phyloP scores from a whole-genome alignment of 2,797 vertebrate species.

The Chrosomus eos region DNA sequence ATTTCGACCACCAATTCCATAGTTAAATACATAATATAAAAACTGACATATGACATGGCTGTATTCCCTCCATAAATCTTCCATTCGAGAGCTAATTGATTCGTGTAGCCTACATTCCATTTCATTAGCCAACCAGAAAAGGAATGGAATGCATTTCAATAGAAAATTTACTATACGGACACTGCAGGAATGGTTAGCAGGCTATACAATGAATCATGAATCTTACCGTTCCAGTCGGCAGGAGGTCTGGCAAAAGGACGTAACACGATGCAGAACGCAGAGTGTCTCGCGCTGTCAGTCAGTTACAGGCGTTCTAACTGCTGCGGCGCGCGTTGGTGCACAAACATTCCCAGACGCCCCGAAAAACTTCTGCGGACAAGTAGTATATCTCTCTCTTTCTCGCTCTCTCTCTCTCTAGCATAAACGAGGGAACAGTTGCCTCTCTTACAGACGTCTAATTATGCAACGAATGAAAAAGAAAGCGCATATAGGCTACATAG shows the following conservation, averaged over 20 bases:
- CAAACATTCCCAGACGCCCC: constrained; percentile 23
- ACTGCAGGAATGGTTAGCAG: background rate
- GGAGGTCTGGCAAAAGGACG: constrained; percentile 3
- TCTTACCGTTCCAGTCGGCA: constrained; percentile 31
- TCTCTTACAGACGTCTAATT: background rate
- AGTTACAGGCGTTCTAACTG: constrained; percentile 1
- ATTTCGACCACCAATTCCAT: background rate
- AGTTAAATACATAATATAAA: background rate
- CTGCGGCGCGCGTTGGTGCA: constrained; percentile 33
- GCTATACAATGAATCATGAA: background rate
- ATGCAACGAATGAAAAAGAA: background rate
- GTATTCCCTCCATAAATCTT: background rate
- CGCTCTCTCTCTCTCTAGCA: background rate
- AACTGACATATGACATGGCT: background rate
- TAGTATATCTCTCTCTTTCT: background rate
- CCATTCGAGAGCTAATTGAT: constrained; percentile 20
- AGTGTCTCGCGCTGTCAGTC: constrained; percentile 31
- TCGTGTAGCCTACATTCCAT: background rate
- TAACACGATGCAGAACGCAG: background rate
- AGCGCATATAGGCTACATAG: background rate
- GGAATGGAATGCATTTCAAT: background rate
- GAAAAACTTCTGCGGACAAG: constrained; percentile 36
- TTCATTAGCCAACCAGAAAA: background rate
- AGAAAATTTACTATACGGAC: background rate
- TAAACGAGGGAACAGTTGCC: background rate